Conservation (phyloP, 2,797 vertebrate species). For the Pelobates cultripes region DNA sequence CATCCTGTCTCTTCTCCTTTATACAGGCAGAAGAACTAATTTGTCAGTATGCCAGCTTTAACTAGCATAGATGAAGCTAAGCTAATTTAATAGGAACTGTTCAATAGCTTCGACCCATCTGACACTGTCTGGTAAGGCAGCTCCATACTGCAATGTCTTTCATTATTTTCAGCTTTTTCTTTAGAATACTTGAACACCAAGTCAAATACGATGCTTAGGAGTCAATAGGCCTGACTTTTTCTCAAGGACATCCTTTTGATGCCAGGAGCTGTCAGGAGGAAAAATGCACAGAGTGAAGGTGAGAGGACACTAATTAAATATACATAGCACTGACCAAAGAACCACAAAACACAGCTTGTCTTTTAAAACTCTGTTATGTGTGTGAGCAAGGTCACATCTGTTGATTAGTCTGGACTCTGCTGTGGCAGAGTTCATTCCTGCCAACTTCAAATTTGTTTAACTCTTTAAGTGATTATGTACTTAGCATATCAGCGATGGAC, state of each 20-base stretch:
- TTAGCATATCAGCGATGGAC: too few relatives aligned
- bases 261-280: slow-evolving; percentile 93
- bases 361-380: slow-evolving; percentile 85
- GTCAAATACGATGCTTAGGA: slow-evolving; percentile 81
- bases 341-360: slow-evolving; percentile 89
- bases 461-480: slow-evolving; percentile 39
- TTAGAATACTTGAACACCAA: slow-evolving; percentile 74
- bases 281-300: slow-evolving; percentile 87
- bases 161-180: slow-evolving; percentile 72
- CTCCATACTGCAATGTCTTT: slow-evolving; percentile 67
- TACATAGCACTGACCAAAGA: slow-evolving; percentile 85
- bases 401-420: slow-evolving; percentile 64
- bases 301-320: slow-evolving; percentile 98
- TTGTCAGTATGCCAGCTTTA: slow-evolving; percentile 76
- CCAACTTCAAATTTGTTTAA: slow-evolving; percentile 45
- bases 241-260: slow-evolving; percentile 95
- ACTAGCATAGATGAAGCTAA: slow-evolving; percentile 72
- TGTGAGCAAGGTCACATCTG: slow-evolving; percentile 90
- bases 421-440: slow-evolving; percentile 2
- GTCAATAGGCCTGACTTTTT: slow-evolving; percentile 85
- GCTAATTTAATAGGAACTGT: slow-evolving; percentile 77
- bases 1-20: slow-evolving; percentile 68
- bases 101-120: slow-evolving; percentile 75
- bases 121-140: slow-evolving; percentile 72
- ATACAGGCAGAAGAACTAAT: slow-evolving; percentile 71